phyloP scores from a whole-genome alignment of 2,113 vertebrate genomes.

The Anhinga anhinga region DNA sequence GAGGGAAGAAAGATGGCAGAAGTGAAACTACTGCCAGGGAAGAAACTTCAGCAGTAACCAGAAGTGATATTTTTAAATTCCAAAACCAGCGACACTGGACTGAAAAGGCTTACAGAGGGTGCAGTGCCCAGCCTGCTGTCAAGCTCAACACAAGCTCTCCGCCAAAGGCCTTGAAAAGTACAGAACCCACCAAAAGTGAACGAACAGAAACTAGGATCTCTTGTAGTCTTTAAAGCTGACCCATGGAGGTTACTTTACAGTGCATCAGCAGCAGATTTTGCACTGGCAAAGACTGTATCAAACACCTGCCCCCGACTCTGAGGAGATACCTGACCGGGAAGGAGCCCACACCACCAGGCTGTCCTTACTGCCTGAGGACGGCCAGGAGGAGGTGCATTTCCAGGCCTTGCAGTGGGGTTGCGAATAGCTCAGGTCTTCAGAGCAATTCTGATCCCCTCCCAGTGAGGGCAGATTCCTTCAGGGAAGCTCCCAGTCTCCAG shows the following conservation, averaged over 20 bases:
- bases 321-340: neutral
- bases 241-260: neutral
- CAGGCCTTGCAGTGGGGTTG: neutral
- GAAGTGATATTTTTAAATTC: neutral
- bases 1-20: neutral
- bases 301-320: neutral
- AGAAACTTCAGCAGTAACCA: neutral
- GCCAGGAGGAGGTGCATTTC: neutral
- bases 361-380: neutral
- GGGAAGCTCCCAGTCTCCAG: neutral
- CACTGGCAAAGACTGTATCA: neutral
- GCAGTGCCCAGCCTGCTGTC: neutral
- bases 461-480: neutral
- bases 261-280: neutral
- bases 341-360: neutral
- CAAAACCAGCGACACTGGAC: neutral
- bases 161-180: neutral
- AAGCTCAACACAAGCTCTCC: neutral
- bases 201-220: neutral
- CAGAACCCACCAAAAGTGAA: neutral
- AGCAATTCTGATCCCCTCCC: neutral
- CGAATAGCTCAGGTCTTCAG: neutral
- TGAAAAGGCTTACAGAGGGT: neutral
- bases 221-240: neutral
- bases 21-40: neutral